Conservation (phyloP, 2,113 vertebrate species). For the Colius striatus region DNA sequence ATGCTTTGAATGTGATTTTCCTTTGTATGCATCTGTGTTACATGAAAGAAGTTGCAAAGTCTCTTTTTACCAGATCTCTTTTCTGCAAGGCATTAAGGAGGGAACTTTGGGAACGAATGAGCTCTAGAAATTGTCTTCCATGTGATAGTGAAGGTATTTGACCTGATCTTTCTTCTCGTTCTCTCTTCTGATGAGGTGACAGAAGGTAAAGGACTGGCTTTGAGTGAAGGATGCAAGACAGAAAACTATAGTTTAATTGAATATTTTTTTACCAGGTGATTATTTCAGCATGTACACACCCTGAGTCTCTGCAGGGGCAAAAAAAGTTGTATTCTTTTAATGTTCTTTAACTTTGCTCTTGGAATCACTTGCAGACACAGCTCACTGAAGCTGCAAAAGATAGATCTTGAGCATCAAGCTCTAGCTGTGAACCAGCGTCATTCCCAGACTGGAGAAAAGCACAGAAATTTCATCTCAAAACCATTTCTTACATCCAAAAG, state of each 20-base stretch:
- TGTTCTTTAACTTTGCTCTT: not conserved
- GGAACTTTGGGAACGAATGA: not conserved
- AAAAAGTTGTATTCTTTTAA: conserved; percentile 4
- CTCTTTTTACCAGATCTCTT: not conserved
- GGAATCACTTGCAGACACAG: not conserved
- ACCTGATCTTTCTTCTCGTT: conserved; percentile 1
- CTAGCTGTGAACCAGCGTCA: not conserved
- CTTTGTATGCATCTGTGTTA: not conserved
- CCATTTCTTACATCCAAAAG: not conserved
- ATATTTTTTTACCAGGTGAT: conserved; percentile 39
- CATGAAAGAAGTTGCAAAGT: not conserved
- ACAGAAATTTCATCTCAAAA: not conserved
- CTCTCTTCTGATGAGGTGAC: not conserved
- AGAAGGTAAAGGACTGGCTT: not conserved
- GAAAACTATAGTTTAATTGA: not conserved
- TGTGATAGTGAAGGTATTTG: not conserved
- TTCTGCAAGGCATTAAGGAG: not conserved
- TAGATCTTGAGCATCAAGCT: not conserved
- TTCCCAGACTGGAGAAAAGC: not conserved
- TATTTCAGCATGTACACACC: conserved; percentile 13
- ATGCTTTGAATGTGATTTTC: not conserved
- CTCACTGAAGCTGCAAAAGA: not conserved
- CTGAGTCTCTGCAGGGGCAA: not conserved
- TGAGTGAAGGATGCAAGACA: not conserved
- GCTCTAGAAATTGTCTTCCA: not conserved